Evolutionary conservation across 2,797 vertebrate species (phyloP).

Genomic region (Columba guinea): DNA sequence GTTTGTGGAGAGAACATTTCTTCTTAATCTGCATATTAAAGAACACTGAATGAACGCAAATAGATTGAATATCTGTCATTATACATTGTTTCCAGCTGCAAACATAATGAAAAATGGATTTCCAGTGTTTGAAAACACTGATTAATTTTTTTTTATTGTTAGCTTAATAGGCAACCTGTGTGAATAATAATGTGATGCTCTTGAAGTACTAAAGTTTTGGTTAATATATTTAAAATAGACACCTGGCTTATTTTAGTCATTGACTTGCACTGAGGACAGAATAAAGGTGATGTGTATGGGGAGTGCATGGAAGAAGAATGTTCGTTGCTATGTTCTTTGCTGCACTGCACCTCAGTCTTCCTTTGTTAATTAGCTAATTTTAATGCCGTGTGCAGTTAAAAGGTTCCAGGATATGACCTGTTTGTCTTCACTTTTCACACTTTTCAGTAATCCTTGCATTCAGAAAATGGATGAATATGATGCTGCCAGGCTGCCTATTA

Average conservation of each 20-base stretch:
- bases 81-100: not conserved
- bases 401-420: not conserved
- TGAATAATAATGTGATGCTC: not conserved
- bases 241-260: not conserved
- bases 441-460: not conserved
- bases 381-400: not conserved
- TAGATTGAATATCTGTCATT: not conserved
- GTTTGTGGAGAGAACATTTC: not conserved
- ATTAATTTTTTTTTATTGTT: not conserved
- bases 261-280: not conserved
- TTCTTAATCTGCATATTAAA: not conserved
- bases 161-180: not conserved
- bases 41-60: constrained; percentile 6
- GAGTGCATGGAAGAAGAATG: not conserved
- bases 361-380: not conserved
- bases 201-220: not conserved
- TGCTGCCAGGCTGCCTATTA: not conserved
- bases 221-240: not conserved
- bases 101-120: not conserved
- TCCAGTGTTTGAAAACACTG: not conserved
- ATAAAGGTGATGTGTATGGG: not conserved
- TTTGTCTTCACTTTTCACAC: not conserved
- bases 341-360: not conserved
- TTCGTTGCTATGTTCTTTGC: not conserved
- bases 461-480: not conserved